Percentiles rank a stretch among this genome's conserved stretches.
These are phyloP conservation scores for Druceiella hillmani DNA, from an alignment of 2,888 invertebrate species.

Conservation along the genomic window DNA sequence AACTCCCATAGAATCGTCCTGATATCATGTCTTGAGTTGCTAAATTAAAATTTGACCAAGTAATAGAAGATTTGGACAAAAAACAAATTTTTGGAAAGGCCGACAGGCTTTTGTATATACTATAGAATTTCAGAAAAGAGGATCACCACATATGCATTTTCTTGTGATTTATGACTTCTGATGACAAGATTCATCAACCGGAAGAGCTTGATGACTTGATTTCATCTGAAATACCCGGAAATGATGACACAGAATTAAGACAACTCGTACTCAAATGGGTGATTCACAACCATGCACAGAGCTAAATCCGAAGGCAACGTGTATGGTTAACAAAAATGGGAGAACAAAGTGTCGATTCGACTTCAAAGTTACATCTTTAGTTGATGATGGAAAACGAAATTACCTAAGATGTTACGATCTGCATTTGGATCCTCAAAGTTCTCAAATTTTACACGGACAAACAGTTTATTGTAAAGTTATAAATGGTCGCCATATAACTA, in stretches of 20 bases:
- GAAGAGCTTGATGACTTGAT: constrained; percentile 20
- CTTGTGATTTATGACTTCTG: constrained; percentile 18
- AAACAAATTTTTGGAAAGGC: constrained; percentile 20
- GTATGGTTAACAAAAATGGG: constrained; percentile 28
- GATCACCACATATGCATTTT: constrained; percentile 17
- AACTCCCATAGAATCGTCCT: constrained; percentile 18
- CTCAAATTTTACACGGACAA: too few relatives aligned
- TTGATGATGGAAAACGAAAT: too few relatives aligned
- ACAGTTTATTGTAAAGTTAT: too few relatives aligned
- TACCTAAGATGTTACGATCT: too few relatives aligned
- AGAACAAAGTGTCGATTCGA: too few relatives aligned
- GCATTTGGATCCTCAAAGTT: too few relatives aligned
- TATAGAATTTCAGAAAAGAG: constrained; percentile 17
- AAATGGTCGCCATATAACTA: too few relatives aligned
- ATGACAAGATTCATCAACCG: constrained; percentile 19
- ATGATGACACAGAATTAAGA: constrained; percentile 19
- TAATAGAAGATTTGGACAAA: constrained; percentile 20
- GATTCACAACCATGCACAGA: constrained; percentile 18
- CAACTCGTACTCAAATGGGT: constrained; percentile 19
- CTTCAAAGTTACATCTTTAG: too few relatives aligned
- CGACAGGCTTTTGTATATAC: constrained; percentile 19
- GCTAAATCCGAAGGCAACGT: constrained; percentile 16
- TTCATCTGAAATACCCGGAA: constrained; percentile 20
- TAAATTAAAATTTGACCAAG: constrained; percentile 19
- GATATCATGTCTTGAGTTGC: constrained; percentile 19